Evolutionary conservation across 2,888 invertebrate species (phyloP).

Genomic region (Tachina lurida): DNA sequence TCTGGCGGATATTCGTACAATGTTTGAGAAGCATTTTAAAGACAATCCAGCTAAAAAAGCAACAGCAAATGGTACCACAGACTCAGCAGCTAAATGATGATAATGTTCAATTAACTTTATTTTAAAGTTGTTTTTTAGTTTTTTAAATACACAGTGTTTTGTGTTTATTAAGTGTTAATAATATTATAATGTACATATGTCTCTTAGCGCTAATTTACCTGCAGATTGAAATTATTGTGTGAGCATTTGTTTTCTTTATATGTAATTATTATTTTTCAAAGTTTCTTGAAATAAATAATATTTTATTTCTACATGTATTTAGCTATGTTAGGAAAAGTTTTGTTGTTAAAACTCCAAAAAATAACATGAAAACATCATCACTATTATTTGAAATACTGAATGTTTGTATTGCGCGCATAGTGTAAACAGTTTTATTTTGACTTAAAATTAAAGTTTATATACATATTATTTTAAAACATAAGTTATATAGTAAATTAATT

Average conservation of each 20-base stretch:
- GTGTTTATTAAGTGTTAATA: conserved; percentile 46
- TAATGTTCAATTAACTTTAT: conserved; percentile 52
- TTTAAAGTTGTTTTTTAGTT: conserved; percentile 59
- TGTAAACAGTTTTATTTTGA: conserved; percentile 34
- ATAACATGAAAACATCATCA: conserved; percentile 28
- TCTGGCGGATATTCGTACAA: conserved; percentile 87
- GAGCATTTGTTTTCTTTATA: conserved; percentile 60
- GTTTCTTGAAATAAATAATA: conserved; percentile 15
- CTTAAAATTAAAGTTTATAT: conserved; percentile 31
- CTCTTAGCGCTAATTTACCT: conserved; percentile 56
- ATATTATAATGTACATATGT: conserved; percentile 40
- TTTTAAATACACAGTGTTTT: conserved; percentile 29
- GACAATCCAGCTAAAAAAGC: conserved; percentile 75
- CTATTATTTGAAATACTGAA: conserved; percentile 28
- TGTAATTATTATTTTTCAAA: conserved; percentile 29
- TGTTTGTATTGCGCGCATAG: conserved; percentile 37
- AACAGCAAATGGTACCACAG: conserved; percentile 76
- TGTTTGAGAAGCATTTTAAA: conserved; percentile 85
- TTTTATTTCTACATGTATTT: conserved; percentile 38
- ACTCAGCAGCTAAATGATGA: conserved; percentile 65
- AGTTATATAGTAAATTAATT: conserved; percentile 36
- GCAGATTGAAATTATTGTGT: conserved; percentile 63
- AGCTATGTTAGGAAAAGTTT: conserved; percentile 59
- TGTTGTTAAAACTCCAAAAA: conserved; percentile 42
- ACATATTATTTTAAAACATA: conserved; percentile 9